Percentiles rank a stretch among this genome's conserved stretches.
Evolutionary conservation across 2,888 invertebrate species (phyloP).

Genomic region (Aphidoletes aphidimyza): DNA sequence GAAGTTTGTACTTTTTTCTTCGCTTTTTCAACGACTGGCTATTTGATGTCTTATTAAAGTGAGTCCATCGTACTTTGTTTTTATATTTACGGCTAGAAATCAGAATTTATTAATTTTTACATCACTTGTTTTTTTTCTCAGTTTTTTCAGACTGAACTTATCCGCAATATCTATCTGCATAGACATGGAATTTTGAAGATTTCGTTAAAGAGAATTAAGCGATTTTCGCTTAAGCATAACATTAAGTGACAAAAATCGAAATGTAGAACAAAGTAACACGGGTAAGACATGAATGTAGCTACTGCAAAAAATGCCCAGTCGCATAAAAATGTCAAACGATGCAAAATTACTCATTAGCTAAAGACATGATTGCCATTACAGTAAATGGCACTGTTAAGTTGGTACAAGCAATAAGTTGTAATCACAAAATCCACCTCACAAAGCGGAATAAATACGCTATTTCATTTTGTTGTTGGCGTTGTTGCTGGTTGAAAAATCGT

Average conservation of each 20-base stretch:
- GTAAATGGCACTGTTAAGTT: constrained; percentile 20
- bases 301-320: neutral
- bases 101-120: too few species aligned
- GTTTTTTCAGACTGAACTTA: too few species aligned
- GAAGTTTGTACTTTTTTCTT: neutral
- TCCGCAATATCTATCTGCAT: too few species aligned
- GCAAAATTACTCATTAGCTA: constrained; percentile 20
- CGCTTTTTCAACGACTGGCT: neutral
- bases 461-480: neutral
- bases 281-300: neutral
- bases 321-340: neutral
- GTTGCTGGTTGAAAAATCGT: neutral
- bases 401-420: neutral
- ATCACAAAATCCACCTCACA: constrained; percentile 29
- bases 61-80: neutral
- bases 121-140: too few species aligned
- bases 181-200: too few species aligned
- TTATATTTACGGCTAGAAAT: neutral
- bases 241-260: neutral
- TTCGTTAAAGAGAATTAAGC: too few species aligned
- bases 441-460: neutral
- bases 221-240: too few species aligned
- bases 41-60: neutral
- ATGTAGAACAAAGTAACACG: neutral
- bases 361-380: constrained; percentile 30